Base-by-base conservation (phyloP, 2,888 invertebrate genomes). In the Melitaea athalia region DNA sequence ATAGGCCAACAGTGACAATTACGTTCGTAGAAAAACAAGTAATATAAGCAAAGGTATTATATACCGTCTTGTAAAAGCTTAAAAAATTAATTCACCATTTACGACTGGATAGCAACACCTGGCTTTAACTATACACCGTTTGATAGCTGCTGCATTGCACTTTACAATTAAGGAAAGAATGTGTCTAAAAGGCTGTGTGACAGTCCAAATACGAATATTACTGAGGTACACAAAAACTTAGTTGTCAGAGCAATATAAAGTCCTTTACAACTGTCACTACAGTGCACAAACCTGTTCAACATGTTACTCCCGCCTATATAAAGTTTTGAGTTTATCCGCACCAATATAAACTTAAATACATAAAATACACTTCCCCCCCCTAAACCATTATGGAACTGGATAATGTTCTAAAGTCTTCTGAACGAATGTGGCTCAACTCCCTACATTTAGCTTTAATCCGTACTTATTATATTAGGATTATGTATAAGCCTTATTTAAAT, bases 221-320 rank as follows among this genome's bases (percentile, higher is more conserved):
- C 38, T 38, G 8, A 38, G 8, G 6, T 38, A 38, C 38, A 1
- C 38, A 38, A 50, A 11, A 50, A 50, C 15, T 68, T 55, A 65
- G 42, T 63, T 53, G 59, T 45, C 53, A 52, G 64, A 59, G 62
- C 50, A 59, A 59, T 43, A 67, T 65, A 68, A 71, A 63, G 68
- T 61, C 64, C 66, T 53, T 53, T 42, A 61, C 68, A 57, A 50
- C 66, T 66, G 63, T 60, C 65, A 52, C 43, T 61, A 47, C 50
- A 62, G 42, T 52, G 61, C 59, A 47, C 59, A 53, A 71, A 49
- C 52, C 52, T 57, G 67, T 68, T 65, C 67, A 59, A 42, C 65
- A 14, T 57, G 49, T 24, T 33, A 53, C 43, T 66, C 43, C 45
- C 15, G 52, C 45, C 33, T 53, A 45, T 45, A 53, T 45, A 33